Base-by-base conservation (phyloP, 2,888 invertebrate genomes). In the Petrolisthes cinctipes region DNA sequence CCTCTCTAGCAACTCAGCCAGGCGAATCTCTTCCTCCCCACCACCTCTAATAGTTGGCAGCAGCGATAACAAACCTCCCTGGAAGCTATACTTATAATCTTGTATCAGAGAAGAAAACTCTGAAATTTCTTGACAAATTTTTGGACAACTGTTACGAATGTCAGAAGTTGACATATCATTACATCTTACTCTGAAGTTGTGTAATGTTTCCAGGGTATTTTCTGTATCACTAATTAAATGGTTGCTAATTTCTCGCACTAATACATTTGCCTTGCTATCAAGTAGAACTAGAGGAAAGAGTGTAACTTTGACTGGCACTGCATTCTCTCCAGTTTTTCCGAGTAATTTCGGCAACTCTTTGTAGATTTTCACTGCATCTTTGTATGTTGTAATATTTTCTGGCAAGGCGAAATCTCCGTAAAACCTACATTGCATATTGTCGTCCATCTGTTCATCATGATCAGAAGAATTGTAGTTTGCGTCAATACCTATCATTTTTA, bases 41-140 rank as follows among this genome's bases (percentile, higher is more conserved):
- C 86, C 86, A 14, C 86, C 86, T 75, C 82, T 86, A 66, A 86
- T 86, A 9, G 6, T 6, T 0, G 86, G 86, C 23, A 86, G 53
- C 75, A 86, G 9, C 54, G 23, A 17, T 51, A 76, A 75, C 61
- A 86, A 68, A 66, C 61, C 37, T 53, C 54, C 53, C 23, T 82
- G 86, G 11, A 86, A 20, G 17, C 61, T 53, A 66, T 51, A 54
- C 53, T 86, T 86, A 66, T 79, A 86, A 61, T 51, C 66, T 4
- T 71, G 57, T 54, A 75, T 66, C 37, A 76, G 6, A 54, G 51
- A 57, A 61, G 57, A 53, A 66, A 82, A 86, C 11, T 75, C 56
- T 61, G 61, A 23, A 17, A 86, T 76, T 17, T 86, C 82, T 5
- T 51, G 4, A 14, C 54, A 17, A 20, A 86, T 61, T 7, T 11